Conservation (phyloP, 2,888 invertebrate species). For the Tachina lurida region DNA sequence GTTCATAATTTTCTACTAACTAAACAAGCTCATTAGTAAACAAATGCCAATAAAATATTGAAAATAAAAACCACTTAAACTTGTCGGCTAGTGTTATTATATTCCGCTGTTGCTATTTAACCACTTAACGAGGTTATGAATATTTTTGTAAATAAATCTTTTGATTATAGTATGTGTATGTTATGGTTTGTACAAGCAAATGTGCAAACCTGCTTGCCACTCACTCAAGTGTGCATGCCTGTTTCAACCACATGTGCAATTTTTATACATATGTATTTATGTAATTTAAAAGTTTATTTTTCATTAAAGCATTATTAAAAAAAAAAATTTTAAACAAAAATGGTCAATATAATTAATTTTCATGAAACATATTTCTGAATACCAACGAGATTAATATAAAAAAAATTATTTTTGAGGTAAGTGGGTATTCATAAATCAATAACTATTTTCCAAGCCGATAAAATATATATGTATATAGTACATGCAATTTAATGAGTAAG, state of each 20-base stretch:
- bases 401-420: not conserved
- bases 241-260: not conserved
- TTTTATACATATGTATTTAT: not conserved
- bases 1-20: too few species aligned
- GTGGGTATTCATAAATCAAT: not conserved
- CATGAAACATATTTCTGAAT: not conserved
- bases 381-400: not conserved
- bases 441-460: too few species aligned
- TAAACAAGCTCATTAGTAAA: too few species aligned
- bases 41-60: too few species aligned
- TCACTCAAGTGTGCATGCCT: too few species aligned
- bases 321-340: not conserved
- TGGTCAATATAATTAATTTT: constrained; percentile 48
- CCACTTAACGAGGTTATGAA: constrained; percentile 28
- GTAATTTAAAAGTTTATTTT: not conserved
- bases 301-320: not conserved
- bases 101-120: not conserved
- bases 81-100: not conserved
- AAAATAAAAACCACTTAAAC: not conserved
- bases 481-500: too few species aligned
- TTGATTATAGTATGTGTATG: not conserved
- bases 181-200: too few species aligned
- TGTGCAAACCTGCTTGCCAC: too few species aligned
- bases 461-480: too few species aligned
- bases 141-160: not conserved